Evolutionary conservation across 2,888 invertebrate species (phyloP), one percentile per base, ranked within the genome.

Genomic region (Drosophila parthenogenetica): DNA sequence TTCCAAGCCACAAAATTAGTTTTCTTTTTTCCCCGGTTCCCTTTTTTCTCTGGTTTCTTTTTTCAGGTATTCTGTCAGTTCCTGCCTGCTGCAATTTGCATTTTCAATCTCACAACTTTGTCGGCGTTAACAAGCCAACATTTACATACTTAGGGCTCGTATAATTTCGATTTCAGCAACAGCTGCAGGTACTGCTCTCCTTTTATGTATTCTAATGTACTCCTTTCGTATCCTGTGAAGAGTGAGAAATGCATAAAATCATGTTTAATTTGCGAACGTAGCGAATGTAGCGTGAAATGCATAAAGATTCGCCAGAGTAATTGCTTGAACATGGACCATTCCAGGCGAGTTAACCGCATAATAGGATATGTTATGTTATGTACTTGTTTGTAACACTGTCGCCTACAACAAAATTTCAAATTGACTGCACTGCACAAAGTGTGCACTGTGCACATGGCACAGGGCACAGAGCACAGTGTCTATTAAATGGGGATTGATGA

Each of bases 81-180:
- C 39, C 49, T 49, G 68, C 49, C 17, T 50, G 77, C 74, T 50
- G 77, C 79, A 62, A 84, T 87, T 87, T 84, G 83, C 83, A 83
- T 83, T 87, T 87, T 81, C 83, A 83, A 83, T 83, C 83, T 77
- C 49, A 54, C 64, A 76, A 82, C 80, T 73, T 85, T 79, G 74
- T 63, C 60, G 49, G 42, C 39, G 40, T 37, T 54, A 55, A 55
- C 46, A 49, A 55, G 40, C 32, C 49, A 32, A 59, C 13, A 54
- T 39, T 19, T 61, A 25, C 54, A 51, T 60, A 39, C 64, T 64
- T 67, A 29, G 25, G 10, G 17, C 32, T 35, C 10, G 13, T 65
- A 54, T 40, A 25, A 17, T 57, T 51, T 51, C 57, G 51, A 72
- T 66, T 59, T 46, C 29, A 17, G 49, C 45, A 42, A 54, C 29